A percentile compares a stretch with the other conserved stretches of the same genome.
Evolutionary conservation across 2,888 invertebrate genomes (phyloP).

Genomic region (Meiosimyza platycephala): DNA sequence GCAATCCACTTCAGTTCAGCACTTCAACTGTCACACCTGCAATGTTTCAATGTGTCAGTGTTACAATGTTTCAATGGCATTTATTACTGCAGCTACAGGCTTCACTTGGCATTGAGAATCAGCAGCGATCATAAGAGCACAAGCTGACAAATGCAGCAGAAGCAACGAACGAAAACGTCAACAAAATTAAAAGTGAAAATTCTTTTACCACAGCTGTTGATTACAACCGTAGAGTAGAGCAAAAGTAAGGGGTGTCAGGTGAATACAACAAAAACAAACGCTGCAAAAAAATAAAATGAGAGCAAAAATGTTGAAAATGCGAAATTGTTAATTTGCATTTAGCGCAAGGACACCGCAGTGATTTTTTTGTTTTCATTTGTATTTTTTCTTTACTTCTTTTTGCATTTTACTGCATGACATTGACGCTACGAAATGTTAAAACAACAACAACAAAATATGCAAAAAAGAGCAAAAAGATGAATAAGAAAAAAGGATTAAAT

Average conservation of each 20-base stretch:
- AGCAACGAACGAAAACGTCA: background rate
- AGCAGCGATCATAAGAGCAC: too few species aligned
- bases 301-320: background rate
- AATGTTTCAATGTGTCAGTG: too few species aligned
- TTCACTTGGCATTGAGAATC: too few species aligned
- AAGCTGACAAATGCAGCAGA: too few species aligned
- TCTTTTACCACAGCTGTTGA: constrained; percentile 13
- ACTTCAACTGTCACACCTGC: too few species aligned
- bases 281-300: background rate
- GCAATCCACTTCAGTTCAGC: too few species aligned
- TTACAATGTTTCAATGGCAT: too few species aligned
- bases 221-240: background rate
- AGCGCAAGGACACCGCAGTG: constrained; percentile 23
- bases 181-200: constrained; percentile 17
- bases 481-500: background rate
- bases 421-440: background rate
- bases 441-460: background rate
- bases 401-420: background rate
- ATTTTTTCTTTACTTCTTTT: background rate
- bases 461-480: background rate
- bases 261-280: too few species aligned
- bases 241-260: too few species aligned
- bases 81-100: too few species aligned
- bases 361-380: constrained; percentile 10
- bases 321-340: constrained; percentile 30